Evolutionary conservation across 2,797 vertebrate species (phyloP).

Genomic region (Menidia menidia): DNA sequence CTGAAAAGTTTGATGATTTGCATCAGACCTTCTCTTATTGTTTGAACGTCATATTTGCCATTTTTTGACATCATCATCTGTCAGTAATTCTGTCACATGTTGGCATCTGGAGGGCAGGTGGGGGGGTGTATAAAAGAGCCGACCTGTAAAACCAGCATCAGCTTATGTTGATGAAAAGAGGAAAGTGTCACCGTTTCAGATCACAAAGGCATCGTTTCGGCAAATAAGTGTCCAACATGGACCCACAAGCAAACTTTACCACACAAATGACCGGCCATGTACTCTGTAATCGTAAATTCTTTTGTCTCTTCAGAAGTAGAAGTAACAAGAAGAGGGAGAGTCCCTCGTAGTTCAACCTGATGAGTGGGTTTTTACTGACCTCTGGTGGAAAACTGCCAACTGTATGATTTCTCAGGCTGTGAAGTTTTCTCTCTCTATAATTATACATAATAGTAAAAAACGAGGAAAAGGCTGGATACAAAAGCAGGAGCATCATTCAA

Average conservation of each 20-base stretch:
- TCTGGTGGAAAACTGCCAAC: constrained; percentile 51
- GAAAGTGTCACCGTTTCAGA: background rate
- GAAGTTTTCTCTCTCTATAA: background rate
- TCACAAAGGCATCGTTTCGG: background rate
- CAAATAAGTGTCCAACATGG: background rate
- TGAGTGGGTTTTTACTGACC: constrained; percentile 57
- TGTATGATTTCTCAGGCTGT: background rate
- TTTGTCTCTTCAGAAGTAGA: background rate
- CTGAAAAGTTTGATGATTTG: background rate
- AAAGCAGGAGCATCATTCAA: too few species aligned
- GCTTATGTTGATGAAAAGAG: background rate
- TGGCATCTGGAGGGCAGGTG: background rate
- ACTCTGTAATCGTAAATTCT: background rate
- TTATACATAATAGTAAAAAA: too few species aligned
- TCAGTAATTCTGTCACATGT: background rate
- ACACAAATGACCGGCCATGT: too few species aligned
- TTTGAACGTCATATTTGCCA: background rate
- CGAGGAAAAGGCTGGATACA: too few species aligned
- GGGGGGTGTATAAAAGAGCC: background rate
- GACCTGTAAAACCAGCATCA: background rate
- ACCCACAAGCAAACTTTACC: too few species aligned
- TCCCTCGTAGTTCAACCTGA: background rate
- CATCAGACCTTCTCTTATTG: background rate
- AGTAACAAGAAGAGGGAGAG: background rate
- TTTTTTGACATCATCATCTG: background rate